phyloP scores from a whole-genome alignment of 1,140 invertebrate species.

The Drosophila repletoides region DNA sequence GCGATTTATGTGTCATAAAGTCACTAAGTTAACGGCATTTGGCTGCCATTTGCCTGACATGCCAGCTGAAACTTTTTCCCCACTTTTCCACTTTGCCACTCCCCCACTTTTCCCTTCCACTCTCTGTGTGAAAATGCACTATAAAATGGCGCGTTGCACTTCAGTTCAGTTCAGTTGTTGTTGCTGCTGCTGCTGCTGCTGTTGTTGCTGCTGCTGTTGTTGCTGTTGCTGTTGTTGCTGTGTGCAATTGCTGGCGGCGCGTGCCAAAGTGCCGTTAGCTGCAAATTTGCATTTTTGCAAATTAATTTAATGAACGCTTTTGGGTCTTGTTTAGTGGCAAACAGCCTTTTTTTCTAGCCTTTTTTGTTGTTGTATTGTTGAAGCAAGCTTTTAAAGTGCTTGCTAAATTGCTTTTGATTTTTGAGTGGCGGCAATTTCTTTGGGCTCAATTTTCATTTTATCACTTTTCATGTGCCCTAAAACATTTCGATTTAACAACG shows the following conservation, averaged over 20 bases:
- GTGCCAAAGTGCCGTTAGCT: slow-evolving; percentile 74
- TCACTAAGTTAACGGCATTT: slow-evolving; percentile 80
- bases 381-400: slow-evolving; percentile 25
- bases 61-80: slow-evolving; percentile 17
- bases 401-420: slow-evolving; percentile 55
- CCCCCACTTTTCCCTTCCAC: not conserved
- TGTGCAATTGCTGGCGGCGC: slow-evolving; percentile 47
- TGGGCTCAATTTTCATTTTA: not conserved
- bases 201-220: slow-evolving; percentile 10
- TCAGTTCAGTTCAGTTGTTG: slow-evolving; percentile 25
- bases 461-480: not conserved
- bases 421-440: slow-evolving; percentile 30
- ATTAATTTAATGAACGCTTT: slow-evolving; percentile 80
- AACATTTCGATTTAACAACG: not conserved
- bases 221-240: slow-evolving; percentile 17
- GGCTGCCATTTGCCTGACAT: slow-evolving; percentile 65
- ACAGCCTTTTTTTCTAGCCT: not conserved
- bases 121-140: slow-evolving; percentile 20
- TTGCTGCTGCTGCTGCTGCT: slow-evolving; percentile 3
- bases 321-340: slow-evolving; percentile 62
- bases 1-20: slow-evolving; percentile 81
- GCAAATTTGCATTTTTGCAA: slow-evolving; percentile 77
- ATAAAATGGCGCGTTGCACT: slow-evolving; percentile 44
- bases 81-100: not conserved
- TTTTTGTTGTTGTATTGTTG: not conserved